Evolutionary conservation across 2,113 vertebrate genomes (phyloP), one percentile per base, ranked within the genome.

Genomic region (Labeo rohita): DNA sequence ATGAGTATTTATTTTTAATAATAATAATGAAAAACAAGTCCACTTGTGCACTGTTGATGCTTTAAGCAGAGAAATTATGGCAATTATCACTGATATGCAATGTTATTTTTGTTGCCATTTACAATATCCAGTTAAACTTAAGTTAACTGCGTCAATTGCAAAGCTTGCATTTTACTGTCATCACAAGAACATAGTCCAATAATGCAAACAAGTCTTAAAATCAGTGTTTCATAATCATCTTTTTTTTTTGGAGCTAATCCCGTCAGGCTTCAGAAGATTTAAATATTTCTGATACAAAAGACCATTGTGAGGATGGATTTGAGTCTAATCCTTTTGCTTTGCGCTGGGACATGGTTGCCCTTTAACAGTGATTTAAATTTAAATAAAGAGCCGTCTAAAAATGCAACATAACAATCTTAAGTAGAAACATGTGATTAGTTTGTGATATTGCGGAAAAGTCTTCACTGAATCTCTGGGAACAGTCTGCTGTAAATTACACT

Each of bases 301-400:
- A 49, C 39, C 79, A 81, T 81, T 81, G 79, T 81, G n/a, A 34
- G 59, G 61, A 36, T 50, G 79, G 79, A 81, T 68, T 34, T 66
- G 61, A 28, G n/a, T 66, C n/a, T 81, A 81, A 81, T 81, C 61
- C 78, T 63, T 15, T 59, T 11, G 79, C 59, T 66, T 50, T 63
- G 59, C 12, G n/a, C 59, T 49, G 56, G 21, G 36, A 47, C 36
- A 80, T 9, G 18, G 34, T 45, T 65, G 78, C 59, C 59, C 39
- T 47, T 80, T 80, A 23, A 80, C 56, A 4, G 12, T 23, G 78
- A 65, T 63, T 79, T 13, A 6, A 47, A 47, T 61, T 45, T 45
- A 13, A 23, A 21, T 65, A 65, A 23, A 23, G 49, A 28, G n/a
- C n/a, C 11, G n/a, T 75, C 75, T 77, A 52, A 18, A 63, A 61